phyloP scores from a whole-genome alignment of 2,797 vertebrate genomes.

The Echiichthys vipera region DNA sequence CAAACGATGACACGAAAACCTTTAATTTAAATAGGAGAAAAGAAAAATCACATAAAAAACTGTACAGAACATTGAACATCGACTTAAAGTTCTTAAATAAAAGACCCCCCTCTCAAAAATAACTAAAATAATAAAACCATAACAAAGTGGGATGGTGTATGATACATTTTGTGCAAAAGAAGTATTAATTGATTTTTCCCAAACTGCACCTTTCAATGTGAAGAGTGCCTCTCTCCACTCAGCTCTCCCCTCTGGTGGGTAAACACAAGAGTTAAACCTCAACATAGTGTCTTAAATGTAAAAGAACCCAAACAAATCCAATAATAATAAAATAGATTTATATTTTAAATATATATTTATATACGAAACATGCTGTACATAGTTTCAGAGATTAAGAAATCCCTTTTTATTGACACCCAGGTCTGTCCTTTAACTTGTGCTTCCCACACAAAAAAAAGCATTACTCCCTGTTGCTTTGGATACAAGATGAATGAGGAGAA shows the following conservation, averaged over 20 bases:
- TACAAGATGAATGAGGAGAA: slow-evolving; percentile 43
- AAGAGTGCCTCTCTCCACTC: slow-evolving; percentile 65
- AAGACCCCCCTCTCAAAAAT: slow-evolving; percentile 70
- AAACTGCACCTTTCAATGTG: slow-evolving; percentile 75
- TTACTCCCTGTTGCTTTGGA: slow-evolving; percentile 75
- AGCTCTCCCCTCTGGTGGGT: slow-evolving; percentile 56
- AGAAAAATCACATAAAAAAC: slow-evolving; percentile 78
- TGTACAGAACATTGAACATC: slow-evolving; percentile 87
- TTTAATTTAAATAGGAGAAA: slow-evolving; percentile 89
- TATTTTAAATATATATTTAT: slow-evolving; percentile 87
- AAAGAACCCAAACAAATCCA: slow-evolving; percentile 82
- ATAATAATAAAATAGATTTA: slow-evolving; percentile 89
- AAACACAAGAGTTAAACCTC: slow-evolving; percentile 67
- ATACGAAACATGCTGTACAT: slow-evolving; percentile 88
- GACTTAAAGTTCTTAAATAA: slow-evolving; percentile 87
- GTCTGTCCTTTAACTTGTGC: slow-evolving; percentile 84
- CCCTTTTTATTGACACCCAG: slow-evolving; percentile 82
- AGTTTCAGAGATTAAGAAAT: slow-evolving; percentile 79
- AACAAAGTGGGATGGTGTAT: slow-evolving; percentile 78
- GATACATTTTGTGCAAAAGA: slow-evolving; percentile 86
- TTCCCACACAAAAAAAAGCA: slow-evolving; percentile 69
- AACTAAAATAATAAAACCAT: slow-evolving; percentile 72
- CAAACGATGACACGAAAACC: slow-evolving; percentile 87
- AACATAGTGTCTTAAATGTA: slow-evolving; percentile 81
- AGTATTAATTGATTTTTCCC: slow-evolving; percentile 74